Evolutionary conservation across 2,113 vertebrate genomes (phyloP), one percentile per base, ranked within the genome.

Genomic region (Athene noctua): DNA sequence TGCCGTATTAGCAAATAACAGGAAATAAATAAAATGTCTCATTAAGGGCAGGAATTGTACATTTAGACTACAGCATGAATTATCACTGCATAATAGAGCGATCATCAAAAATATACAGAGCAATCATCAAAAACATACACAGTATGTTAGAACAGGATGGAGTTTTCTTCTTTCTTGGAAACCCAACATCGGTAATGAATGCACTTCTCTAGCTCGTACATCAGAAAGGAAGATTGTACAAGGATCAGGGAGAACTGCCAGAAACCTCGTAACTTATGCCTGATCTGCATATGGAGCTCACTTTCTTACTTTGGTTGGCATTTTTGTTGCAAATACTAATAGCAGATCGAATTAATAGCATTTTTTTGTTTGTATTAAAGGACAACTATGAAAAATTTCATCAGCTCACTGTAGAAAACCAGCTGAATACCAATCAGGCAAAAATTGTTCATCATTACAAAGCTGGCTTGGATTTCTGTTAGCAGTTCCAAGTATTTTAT

Each of bases 31-130:
- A 88, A 90, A 96, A 79, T 38, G 36, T 54, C 86, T 92, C 62
- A 42, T 80, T 91, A 93, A 90, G 90, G 86, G 87, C 85, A 77
- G 62, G 80, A 86, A 77, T 51, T 51, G 25, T 85, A 93, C 73
- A 61, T 68, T 92, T 72, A 79, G 62, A 89, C 42, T 95, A 61
- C 81, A 91, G 83, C 91, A 95, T 94, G 89, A 96, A 96, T 97
- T 94, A 95, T 91, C 89, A 58, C 92, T 83, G 97, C 85, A 90
- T 95, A 97, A 95, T 91, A 86, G 19, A 86, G 78, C 59, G 59
- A 86, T 94, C 73, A 85, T 92, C 54, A 80, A 87, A 96, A 88
- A 80, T 49, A 88, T 25, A 90, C 82, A 75, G 46, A 96, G 75
- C 92, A 93, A 93, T 90, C 81, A 89, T 46, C 66, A 90, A 90